Percentiles rank a stretch among this genome's conserved stretches.
phyloP scores from a whole-genome alignment of 2,888 invertebrate genomes.

The Cabera pusaria region DNA sequence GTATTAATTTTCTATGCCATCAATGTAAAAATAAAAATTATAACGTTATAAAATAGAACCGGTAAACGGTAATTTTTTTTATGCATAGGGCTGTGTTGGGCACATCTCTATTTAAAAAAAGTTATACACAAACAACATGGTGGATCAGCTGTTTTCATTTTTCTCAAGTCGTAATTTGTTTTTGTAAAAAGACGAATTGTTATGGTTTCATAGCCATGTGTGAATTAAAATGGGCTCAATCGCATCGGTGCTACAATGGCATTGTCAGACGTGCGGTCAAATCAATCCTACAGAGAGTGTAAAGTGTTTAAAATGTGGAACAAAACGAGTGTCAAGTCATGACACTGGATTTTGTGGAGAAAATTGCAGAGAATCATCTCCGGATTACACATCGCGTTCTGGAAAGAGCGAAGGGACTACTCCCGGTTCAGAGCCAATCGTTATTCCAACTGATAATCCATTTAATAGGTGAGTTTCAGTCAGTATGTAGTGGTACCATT shows the following conservation, averaged over 20 bases:
- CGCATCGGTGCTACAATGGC: conserved; percentile 97
- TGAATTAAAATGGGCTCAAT: conserved; percentile 93
- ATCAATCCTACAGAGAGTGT: conserved; percentile 94
- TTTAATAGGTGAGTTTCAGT: conserved; percentile 70
- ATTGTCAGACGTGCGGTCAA: conserved; percentile 93
- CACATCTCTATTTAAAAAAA: conserved; percentile 44
- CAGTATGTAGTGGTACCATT: conserved; percentile 51
- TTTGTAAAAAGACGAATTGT: conserved; percentile 71
- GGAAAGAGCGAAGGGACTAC: conserved; percentile 75
- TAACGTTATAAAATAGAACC: too few relatives aligned
- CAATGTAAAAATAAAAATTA: not conserved
- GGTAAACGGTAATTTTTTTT: too few relatives aligned
- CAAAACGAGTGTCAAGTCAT: conserved; percentile 84
- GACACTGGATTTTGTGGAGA: conserved; percentile 73
- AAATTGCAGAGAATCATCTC: conserved; percentile 68
- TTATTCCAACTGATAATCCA: conserved; percentile 67
- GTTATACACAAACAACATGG: conserved; percentile 84
- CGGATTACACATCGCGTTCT: conserved; percentile 66
- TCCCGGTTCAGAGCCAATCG: conserved; percentile 70
- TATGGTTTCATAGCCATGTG: conserved; percentile 82
- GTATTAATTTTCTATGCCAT: too few relatives aligned
- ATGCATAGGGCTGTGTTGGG: too few relatives aligned
- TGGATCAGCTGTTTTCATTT: conserved; percentile 85
- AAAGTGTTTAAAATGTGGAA: conserved; percentile 93
- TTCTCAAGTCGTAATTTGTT: conserved; percentile 66